Percentiles rank a stretch among this genome's conserved stretches.
These are phyloP conservation scores for Pipa parva DNA, from an alignment of 2,113 vertebrate genomes.

Conservation along the genomic window DNA sequence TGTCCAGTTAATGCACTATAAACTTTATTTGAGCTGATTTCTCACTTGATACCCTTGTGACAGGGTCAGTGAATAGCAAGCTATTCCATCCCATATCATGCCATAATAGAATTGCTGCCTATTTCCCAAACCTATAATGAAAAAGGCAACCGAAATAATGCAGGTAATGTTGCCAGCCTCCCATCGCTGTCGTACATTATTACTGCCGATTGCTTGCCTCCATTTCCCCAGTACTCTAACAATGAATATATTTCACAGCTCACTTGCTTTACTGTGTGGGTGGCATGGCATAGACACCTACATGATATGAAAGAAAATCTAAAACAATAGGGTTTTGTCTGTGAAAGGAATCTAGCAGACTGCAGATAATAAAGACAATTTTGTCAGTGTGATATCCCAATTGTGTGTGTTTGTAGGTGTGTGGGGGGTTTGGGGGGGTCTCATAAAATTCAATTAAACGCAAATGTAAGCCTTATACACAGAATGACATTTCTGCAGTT, in stretches of 20 bases:
- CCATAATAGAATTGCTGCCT: slow-evolving; percentile 83
- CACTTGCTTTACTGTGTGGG: slow-evolving; percentile 82
- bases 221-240: slow-evolving; percentile 78
- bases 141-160: slow-evolving; percentile 83
- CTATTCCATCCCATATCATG: slow-evolving; percentile 81
- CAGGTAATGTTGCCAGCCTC: slow-evolving; percentile 78
- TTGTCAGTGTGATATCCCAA: slow-evolving; percentile 49
- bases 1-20: slow-evolving; percentile 77
- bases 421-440: too few species aligned
- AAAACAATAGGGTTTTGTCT: slow-evolving; percentile 70
- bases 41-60: slow-evolving; percentile 75
- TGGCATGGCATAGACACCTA: slow-evolving; percentile 76
- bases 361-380: slow-evolving; percentile 58
- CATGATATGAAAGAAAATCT: slow-evolving; percentile 77
- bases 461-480: too few species aligned
- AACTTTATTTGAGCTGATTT: slow-evolving; percentile 89
- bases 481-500: too few species aligned
- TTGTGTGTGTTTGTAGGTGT: slow-evolving; percentile 9
- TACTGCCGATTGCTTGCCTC: slow-evolving; percentile 80
- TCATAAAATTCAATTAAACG: too few species aligned
- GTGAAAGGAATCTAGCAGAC: slow-evolving; percentile 59
- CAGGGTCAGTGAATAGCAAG: slow-evolving; percentile 75
- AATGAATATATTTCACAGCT: slow-evolving; percentile 94
- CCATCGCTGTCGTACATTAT: slow-evolving; percentile 80
- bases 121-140: slow-evolving; percentile 84